Base-by-base conservation (phyloP, 2,797 vertebrate species). In the Takifugu ocellatus region DNA sequence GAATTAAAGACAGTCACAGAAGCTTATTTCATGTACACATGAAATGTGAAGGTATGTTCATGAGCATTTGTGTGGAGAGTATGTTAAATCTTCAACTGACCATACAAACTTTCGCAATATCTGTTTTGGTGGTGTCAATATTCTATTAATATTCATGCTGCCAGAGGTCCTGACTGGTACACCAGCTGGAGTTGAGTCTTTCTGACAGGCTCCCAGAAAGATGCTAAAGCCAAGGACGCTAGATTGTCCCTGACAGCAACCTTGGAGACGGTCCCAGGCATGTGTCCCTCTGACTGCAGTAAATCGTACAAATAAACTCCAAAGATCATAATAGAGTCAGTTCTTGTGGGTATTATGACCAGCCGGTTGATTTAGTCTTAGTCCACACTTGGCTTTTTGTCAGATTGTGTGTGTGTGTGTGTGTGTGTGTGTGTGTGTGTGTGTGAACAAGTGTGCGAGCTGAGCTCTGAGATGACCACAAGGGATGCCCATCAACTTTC, bases 111-210 rank as follows among this genome's bases (percentile, higher is more conserved):
- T 63, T 83, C 33, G 1, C 3, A 29, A 29, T 6, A 29, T 1
- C 27, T 83, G 86, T 92, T 94, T 93, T 88, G 87, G 90, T 87
- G 90, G 84, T 96, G 95, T 95, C 93, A 93, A 94, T 95, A 94
- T 94, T 93, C 92, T 93, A 92, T 93, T 94, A 95, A 94, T 95
- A 93, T 90, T 89, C 91, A 90, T 89, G 86, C 89, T 92, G 92
- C 91, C 91, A 93, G 93, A 89, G 91, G 92, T 93, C 88, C 83
- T 83, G 84, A 89, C 90, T 93, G 88, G 88, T 89, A 82, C 68
- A 76, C 88, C 86, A 87, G 88, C 93, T 92, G 89, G 82, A 58
- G 74, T 86, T 92, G 92, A 93, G 90, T 75, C 10, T 81, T 93
- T 92, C 90, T 92, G 90, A 93, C 90, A 93, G 90, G 84, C 85